Base-by-base conservation (phyloP, 64 coral and sea anemone genomes). In the Montipora capricornis region DNA sequence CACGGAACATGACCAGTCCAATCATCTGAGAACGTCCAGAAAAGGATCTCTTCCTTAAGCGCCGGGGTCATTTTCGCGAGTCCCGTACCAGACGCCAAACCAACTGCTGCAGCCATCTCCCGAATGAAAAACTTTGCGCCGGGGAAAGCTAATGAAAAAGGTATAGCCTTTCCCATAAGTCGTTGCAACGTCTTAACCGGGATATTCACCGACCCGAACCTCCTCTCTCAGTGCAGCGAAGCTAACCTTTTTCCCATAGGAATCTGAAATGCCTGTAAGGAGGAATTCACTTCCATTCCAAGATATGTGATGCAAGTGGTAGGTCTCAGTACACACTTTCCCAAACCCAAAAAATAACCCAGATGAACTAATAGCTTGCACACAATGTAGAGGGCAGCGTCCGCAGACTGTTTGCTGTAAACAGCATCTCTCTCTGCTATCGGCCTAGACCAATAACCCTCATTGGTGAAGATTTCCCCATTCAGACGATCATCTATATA, bases 321-420 rank as follows among this genome's bases (percentile, higher is more conserved):
- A 5, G 83, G 83, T 44, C 0, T 10, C 20, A 87, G 14, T 5
- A 87, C 48, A 7, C 83, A 74, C 47, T 87, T 73, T 4, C 8
- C 6, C 26, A 87, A 45, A 17, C 83, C 83, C 3, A 87, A 19
- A 19, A 87, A 68, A 69, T 87, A 52, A 16, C 83, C 29, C 24
- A 71, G 69, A 70, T 47, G 13, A 13, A 73, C 20, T 0, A 87
- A 14, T 19, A 47, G 20, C 4, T 15, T 37, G 7, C 58, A 85
- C 0, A 68, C 62, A 3, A 85, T 20, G 12, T 69, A 85, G 1
- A 85, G 4, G 3, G 82, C 82, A 5, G 58, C 58, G 0, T 69
- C 20, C n/a, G 82, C 58, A 45, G 58, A 19, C 11, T 66, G 51
- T 26, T 13, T 24, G 68, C 82, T 66, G 82, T 20, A 77, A 6